Evolutionary conservation across 2,888 invertebrate genomes (phyloP).

Genomic region (Dysmachus trigonus): DNA sequence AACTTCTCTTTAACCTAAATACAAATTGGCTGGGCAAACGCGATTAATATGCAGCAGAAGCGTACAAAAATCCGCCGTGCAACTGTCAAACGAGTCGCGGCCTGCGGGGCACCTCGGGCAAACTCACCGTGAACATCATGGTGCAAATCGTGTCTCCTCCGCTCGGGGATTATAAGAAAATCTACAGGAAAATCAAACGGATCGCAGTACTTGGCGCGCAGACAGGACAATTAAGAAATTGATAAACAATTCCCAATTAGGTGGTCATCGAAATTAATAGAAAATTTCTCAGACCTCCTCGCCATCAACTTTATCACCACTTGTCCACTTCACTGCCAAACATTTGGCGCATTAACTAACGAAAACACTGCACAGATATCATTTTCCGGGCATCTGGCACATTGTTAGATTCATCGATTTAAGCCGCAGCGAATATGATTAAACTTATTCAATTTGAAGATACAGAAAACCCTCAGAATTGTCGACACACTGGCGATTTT

Average conservation of each 20-base stretch:
- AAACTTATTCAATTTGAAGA: conserved; percentile 1
- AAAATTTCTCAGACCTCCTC: not conserved
- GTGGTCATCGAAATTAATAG: conserved; percentile 2
- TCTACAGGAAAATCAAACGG: conserved; percentile 1
- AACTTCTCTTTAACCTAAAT: not conserved
- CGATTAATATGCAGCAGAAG: not conserved
- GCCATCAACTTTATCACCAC: conserved; percentile 19
- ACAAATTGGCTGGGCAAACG: not conserved
- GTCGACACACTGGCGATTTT: conserved; percentile 36
- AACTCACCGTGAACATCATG: conserved; percentile 68
- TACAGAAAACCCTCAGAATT: not conserved
- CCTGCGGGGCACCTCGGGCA: not conserved
- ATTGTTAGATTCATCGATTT: not conserved
- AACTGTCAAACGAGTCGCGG: not conserved
- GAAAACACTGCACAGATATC: not conserved
- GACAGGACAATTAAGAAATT: not conserved
- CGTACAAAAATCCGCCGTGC: not conserved
- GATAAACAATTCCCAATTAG: conserved; percentile 2
- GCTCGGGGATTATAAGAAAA: not conserved
- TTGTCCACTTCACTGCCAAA: conserved; percentile 18
- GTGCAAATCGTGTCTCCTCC: conserved; percentile 50
- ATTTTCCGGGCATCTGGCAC: not conserved
- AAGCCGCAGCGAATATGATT: not conserved
- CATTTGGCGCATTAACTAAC: conserved; percentile 12
- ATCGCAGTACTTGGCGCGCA: not conserved